Conservation (phyloP, 2,113 vertebrate species). For the Haemorhous mexicanus region DNA sequence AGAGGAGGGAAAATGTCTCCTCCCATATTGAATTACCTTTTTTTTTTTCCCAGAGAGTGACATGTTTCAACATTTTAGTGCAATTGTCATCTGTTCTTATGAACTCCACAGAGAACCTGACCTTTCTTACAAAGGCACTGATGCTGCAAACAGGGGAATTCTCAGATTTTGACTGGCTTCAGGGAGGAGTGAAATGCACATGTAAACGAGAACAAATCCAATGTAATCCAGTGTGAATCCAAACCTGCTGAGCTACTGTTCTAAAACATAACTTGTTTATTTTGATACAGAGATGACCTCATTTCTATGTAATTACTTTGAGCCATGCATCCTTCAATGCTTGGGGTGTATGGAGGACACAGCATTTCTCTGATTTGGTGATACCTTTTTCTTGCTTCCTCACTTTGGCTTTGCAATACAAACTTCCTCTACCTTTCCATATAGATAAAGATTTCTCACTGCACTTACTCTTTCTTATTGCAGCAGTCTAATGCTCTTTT, state of each 20-base stretch:
- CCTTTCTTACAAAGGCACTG: neutral
- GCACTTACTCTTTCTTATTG: slow-evolving; percentile 12
- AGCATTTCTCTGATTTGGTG: neutral
- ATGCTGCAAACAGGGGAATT: neutral
- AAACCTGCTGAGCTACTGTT: neutral
- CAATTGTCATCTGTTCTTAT: neutral
- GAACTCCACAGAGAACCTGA: neutral
- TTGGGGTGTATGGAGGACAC: neutral
- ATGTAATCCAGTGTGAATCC: neutral
- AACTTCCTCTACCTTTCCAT: neutral
- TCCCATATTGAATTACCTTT: neutral
- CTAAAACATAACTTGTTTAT: neutral
- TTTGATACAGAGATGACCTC: neutral
- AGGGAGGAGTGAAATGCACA: neutral
- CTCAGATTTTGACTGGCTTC: neutral
- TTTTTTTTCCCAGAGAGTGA: neutral
- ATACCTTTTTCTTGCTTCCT: neutral
- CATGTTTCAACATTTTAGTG: neutral
- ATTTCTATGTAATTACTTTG: neutral
- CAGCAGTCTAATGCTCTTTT: slow-evolving; percentile 55
- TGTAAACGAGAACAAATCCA: neutral
- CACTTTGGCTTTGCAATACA: neutral
- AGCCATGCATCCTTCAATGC: neutral
- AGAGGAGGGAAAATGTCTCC: neutral
- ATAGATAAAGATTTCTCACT: neutral